Evolutionary conservation across 2,888 invertebrate species (phyloP).

Genomic region (Trissoscelio sp.): DNA sequence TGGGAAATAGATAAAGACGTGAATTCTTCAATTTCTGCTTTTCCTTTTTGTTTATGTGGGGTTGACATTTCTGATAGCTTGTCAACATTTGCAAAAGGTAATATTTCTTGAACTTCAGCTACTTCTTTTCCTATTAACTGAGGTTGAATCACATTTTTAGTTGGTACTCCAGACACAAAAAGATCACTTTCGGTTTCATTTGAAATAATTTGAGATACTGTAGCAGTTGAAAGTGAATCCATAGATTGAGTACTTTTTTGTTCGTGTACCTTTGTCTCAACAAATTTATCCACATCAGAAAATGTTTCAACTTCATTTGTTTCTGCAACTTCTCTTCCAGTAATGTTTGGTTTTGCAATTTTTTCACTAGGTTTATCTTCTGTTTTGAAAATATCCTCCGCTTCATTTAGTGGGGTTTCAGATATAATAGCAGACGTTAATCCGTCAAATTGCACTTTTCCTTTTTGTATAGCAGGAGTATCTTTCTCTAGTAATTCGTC

Average conservation of each 20-base stretch:
- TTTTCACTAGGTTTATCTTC: conserved; percentile 67
- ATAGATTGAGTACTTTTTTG: conserved; percentile 70
- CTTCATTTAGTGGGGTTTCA: conserved; percentile 71
- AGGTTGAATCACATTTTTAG: conserved; percentile 79
- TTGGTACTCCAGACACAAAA: conserved; percentile 72
- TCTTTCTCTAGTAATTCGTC: conserved; percentile 66
- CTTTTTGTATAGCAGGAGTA: conserved; percentile 65
- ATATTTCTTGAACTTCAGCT: conserved; percentile 75
- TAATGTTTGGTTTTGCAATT: conserved; percentile 76
- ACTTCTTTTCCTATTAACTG: conserved; percentile 79
- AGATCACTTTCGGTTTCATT: conserved; percentile 72
- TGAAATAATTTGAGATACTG: conserved; percentile 72
- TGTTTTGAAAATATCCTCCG: conserved; percentile 64
- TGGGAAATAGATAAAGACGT: conserved; percentile 76
- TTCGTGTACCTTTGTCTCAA: conserved; percentile 55
- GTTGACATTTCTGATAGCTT: conserved; percentile 62
- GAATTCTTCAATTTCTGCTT: conserved; percentile 70
- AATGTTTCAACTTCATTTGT: conserved; percentile 78
- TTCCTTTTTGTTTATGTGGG: conserved; percentile 70
- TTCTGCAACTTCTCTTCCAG: conserved; percentile 78
- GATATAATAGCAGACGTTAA: conserved; percentile 72
- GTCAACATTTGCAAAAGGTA: conserved; percentile 73
- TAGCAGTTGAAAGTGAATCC: conserved; percentile 72
- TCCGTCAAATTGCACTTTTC: conserved; percentile 67
- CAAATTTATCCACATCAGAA: conserved; percentile 74